These are phyloP conservation scores for Chrysaora quinquecirrha DNA, from an alignment of 30 jellyfish, hydroid and myxozoan species.

Conservation along the genomic window DNA sequence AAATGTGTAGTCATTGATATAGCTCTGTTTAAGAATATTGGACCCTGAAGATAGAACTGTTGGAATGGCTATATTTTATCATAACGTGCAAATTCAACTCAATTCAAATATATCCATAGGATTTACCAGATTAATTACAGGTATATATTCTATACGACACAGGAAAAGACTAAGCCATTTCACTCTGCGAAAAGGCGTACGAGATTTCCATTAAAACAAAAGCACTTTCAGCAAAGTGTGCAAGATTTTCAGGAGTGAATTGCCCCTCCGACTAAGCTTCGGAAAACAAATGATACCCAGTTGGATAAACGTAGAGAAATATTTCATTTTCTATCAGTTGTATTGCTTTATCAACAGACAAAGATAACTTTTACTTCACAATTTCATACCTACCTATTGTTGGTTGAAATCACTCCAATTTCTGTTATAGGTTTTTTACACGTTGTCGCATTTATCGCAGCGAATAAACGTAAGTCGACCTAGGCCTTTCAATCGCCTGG, in stretches of 20 bases:
- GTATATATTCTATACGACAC: no score
- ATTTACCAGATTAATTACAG: no score
- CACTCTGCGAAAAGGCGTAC: no score
- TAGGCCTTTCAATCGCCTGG: slow-evolving; percentile 11
- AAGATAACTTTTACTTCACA: neutral
- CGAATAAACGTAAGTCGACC: slow-evolving; percentile 27
- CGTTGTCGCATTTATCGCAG: slow-evolving; percentile 12
- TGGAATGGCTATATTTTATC: neutral
- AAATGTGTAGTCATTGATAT: neutral
- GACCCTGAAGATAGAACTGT: no score
- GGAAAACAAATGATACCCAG: neutral
- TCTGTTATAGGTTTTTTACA: neutral
- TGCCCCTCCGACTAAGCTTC: neutral
- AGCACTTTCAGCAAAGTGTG: no score
- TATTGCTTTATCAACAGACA: no score
- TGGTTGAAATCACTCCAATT: neutral
- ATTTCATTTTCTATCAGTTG: neutral
- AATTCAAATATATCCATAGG: neutral
- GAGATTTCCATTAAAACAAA: no score
- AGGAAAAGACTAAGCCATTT: no score
- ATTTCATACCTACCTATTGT: neutral
- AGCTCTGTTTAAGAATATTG: no score
- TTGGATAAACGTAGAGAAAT: neutral
- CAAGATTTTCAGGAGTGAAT: neutral
- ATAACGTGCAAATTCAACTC: neutral